These are phyloP conservation scores for Magallana angulata DNA, from an alignment of 1,140 invertebrate species.

Conservation along the genomic window DNA sequence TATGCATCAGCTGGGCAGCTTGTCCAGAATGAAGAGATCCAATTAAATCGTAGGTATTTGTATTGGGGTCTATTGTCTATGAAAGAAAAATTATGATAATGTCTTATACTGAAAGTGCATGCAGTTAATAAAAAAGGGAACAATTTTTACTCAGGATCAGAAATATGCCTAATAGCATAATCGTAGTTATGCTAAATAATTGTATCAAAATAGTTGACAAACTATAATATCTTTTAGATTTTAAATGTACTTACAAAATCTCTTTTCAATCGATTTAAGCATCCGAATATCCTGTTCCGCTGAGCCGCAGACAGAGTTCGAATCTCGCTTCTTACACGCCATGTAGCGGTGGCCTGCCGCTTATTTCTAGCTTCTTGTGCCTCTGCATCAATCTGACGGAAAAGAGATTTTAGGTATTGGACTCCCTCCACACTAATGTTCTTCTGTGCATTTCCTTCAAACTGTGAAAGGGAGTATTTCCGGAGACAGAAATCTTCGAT, in stretches of 20 bases:
- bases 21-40: slow-evolving; percentile 48
- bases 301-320: background rate
- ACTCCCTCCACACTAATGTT: slow-evolving; percentile 2
- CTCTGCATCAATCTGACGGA: slow-evolving; percentile 3
- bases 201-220: too few species aligned
- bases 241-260: slow-evolving; percentile 1
- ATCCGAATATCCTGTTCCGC: background rate
- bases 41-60: slow-evolving; percentile 51
- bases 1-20: slow-evolving; percentile 43
- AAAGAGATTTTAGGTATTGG: background rate
- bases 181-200: too few species aligned
- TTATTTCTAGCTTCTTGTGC: background rate
- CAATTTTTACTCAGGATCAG: too few species aligned
- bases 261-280: slow-evolving; percentile 1
- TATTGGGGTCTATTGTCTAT: slow-evolving; percentile 14
- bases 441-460: background rate
- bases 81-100: background rate
- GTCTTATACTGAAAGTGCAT: too few species aligned
- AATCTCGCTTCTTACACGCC: background rate
- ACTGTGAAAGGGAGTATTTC: background rate
- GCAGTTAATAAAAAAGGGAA: too few species aligned
- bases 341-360: background rate
- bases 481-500: slow-evolving; percentile 15
- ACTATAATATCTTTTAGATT: too few species aligned
- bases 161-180: too few species aligned